These are phyloP conservation scores for Aporophyla lueneburgensis DNA, from an alignment of 2,888 invertebrate genomes.

Conservation along the genomic window DNA sequence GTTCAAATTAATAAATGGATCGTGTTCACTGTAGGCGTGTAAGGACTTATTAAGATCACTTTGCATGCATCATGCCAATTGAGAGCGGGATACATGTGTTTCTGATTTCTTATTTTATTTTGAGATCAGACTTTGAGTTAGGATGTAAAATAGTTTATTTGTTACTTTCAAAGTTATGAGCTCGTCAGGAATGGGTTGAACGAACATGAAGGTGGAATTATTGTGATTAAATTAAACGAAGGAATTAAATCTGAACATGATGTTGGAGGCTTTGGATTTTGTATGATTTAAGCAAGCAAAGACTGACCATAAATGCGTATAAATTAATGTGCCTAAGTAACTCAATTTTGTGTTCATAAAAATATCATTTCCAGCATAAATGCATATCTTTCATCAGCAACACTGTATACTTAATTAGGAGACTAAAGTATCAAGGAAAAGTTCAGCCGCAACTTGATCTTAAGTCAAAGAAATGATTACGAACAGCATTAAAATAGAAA, in stretches of 20 bases:
- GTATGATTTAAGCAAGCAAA: background rate
- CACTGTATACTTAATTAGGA: background rate
- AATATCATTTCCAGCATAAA: background rate
- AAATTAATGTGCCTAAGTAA: background rate
- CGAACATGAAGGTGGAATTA: conserved; percentile 8
- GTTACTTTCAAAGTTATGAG: conserved; percentile 9
- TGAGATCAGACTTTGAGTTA: conserved; percentile 42
- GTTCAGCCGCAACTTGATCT: background rate
- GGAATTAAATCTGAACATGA: background rate
- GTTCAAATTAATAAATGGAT: conserved; percentile 43
- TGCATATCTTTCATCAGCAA: background rate
- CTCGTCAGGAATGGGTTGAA: conserved; percentile 12
- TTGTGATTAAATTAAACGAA: background rate
- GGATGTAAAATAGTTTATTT: conserved; percentile 32
- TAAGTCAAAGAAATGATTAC: background rate
- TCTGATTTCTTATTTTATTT: conserved; percentile 43
- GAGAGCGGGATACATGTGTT: conserved; percentile 64
- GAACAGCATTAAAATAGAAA: background rate
- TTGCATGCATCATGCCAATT: conserved; percentile 72
- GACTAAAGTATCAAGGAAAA: background rate
- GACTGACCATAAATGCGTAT: background rate
- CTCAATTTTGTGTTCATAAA: background rate
- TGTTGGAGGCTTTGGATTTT: background rate
- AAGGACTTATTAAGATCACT: conserved; percentile 72
- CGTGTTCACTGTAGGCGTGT: conserved; percentile 34